Base-by-base conservation (phyloP, 1,140 invertebrate species). In the Listronotus oregonensis region DNA sequence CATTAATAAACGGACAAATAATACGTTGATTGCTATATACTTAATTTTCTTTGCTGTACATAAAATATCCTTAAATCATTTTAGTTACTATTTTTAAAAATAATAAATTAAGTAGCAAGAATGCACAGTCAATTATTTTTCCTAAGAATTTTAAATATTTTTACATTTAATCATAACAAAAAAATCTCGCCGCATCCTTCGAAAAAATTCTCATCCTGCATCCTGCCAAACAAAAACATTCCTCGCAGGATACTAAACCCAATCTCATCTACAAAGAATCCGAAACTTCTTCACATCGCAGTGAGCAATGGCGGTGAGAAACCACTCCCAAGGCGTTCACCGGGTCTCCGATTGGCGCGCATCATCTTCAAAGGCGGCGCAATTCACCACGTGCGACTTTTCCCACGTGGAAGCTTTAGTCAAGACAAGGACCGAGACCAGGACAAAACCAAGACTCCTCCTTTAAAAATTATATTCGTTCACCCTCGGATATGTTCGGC, bases 341-440 rank as follows among this genome's bases (percentile, higher is more conserved):
- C 10, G 17, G n/a, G 10, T 9, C 27, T 3, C 51, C 14, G 72
- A 72, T 75, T 71, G 73, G 27, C 6, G 18, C 9, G 31, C 57
- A 27, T 15, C 14, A 17, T 39, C 44, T 27, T 64, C 42, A 57
- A 46, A 62, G 69, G 74, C 40, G 67, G 70, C 54, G 65, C 66
- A 32, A 31, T 42, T 47, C 47, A 68, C 67, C 76, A 78, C 77
- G 77, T 78, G 77, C 62, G 66, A 61, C 61, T 65, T 73, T 73
- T 71, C 74, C 73, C 76, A 78, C 75, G 76, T 78, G 76, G 67
- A 72, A 44, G 21, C 55, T 47, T 74, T 69, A 73, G 71, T 74
- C 65, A 63, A 49, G 69, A 71, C 71, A 73, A 72, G 66, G 69
- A 68, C 63, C 68, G 61, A 65, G 70, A 68, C 73, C 75, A 73